Evolutionary conservation across 1,140 invertebrate species (phyloP).

Genomic region (Bilobella aurantiaca): DNA sequence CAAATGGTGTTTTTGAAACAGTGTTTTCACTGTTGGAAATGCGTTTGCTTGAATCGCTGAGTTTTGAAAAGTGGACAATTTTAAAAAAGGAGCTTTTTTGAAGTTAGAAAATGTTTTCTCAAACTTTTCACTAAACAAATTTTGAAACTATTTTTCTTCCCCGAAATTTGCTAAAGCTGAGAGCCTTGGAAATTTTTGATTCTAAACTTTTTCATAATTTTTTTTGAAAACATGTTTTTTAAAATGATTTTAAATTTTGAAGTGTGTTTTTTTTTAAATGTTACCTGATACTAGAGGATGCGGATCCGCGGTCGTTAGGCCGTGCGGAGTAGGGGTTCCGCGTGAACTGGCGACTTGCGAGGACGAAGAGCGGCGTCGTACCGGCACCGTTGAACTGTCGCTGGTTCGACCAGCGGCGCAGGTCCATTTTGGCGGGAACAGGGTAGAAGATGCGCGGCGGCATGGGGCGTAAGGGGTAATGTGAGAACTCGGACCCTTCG

Average conservation of each 20-base stretch:
- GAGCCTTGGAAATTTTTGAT: no score
- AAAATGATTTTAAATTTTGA: neutral
- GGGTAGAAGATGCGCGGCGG: conserved; percentile 33
- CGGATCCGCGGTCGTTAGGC: conserved; percentile 18
- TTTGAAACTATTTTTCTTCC: no score
- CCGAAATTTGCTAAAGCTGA: no score
- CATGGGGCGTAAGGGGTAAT: conserved; percentile 31
- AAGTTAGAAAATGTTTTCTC: no score
- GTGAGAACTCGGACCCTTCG: conserved; percentile 6
- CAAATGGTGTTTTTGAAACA: no score
- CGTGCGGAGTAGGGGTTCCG: conserved; percentile 32
- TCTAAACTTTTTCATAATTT: no score
- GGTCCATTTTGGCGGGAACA: conserved; percentile 22
- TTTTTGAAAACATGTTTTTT: no score
- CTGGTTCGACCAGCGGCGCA: conserved; percentile 14
- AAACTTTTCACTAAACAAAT: no score
- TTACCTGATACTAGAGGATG: neutral
- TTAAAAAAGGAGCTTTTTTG: no score
- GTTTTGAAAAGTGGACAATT: no score
- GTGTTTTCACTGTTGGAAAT: no score
- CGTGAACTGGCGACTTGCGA: conserved; percentile 31
- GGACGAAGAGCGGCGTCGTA: conserved; percentile 30
- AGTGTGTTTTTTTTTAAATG: neutral
- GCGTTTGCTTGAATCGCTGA: no score
- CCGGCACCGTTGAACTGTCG: conserved; percentile 15